phyloP scores from a whole-genome alignment of 2,888 invertebrate genomes.

The Latheticus oryzae region DNA sequence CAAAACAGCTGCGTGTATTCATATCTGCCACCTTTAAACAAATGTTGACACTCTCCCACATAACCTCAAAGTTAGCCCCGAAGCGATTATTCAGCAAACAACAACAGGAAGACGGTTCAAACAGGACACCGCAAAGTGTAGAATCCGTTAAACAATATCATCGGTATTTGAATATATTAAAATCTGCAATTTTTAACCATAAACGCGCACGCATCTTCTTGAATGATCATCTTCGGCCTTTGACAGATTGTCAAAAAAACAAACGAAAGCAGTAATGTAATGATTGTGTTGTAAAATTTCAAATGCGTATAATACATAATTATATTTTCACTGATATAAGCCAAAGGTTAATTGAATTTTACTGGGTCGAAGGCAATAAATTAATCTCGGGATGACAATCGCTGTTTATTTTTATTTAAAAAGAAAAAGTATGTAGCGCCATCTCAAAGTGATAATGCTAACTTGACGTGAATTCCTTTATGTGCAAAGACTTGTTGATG shows the following conservation, averaged over 20 bases:
- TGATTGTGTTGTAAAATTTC: constrained; percentile 24
- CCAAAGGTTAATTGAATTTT: constrained; percentile 30
- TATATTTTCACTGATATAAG: no score
- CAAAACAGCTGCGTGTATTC: no score
- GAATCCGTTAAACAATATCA: constrained; percentile 7
- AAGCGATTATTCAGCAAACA: background rate
- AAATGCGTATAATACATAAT: no score
- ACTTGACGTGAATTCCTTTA: no score
- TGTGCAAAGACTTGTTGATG: background rate
- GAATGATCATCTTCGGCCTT: constrained; percentile 23
- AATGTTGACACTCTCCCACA: no score
- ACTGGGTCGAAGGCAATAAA: constrained; percentile 25
- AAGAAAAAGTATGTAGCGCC: constrained; percentile 1
- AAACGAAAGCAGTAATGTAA: background rate
- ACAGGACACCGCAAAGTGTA: background rate
- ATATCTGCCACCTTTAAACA: no score
- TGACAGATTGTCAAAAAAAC: constrained; percentile 31
- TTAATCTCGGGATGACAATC: constrained; percentile 11
- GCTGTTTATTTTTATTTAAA: constrained; percentile 11
- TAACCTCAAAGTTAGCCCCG: constrained; percentile 23
- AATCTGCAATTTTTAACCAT: constrained; percentile 7
- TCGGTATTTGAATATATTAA: constrained; percentile 22
- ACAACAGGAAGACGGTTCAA: no score
- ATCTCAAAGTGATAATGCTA: no score
- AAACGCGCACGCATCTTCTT: constrained; percentile 31